Percentiles rank a stretch among this genome's conserved stretches.
These are phyloP conservation scores for Mus pahari DNA, from an alignment of 2,113 vertebrate genomes.

Conservation along the genomic window DNA sequence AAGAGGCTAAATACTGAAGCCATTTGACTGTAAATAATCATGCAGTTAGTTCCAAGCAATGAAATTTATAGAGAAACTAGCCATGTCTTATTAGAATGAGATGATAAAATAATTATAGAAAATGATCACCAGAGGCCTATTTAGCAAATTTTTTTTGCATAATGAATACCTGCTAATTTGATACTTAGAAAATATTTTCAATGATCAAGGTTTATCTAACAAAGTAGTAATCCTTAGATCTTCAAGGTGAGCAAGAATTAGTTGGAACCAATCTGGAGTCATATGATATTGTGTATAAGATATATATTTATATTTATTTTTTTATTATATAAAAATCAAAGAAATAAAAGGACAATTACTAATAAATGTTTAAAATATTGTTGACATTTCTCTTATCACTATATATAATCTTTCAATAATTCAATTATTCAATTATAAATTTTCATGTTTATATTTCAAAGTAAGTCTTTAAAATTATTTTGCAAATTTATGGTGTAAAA, in stretches of 20 bases:
- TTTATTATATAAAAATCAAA: fast-evolving
- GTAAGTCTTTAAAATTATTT: background rate
- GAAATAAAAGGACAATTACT: background rate
- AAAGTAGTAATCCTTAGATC: background rate
- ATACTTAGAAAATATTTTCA: background rate
- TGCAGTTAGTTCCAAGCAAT: background rate
- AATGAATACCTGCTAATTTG: background rate
- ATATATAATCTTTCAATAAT: background rate
- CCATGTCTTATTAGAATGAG: background rate
- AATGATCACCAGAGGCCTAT: background rate
- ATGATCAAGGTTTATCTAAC: background rate
- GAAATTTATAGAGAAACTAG: background rate
- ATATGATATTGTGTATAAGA: background rate
- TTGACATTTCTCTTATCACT: background rate
- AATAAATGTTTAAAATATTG: background rate
- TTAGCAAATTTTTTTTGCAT: background rate
- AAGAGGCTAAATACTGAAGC: background rate
- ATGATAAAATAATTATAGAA: background rate
- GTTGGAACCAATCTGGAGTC: background rate
- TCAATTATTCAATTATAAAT: background rate
- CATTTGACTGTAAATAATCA: background rate
- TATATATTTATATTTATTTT: background rate
- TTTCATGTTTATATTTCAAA: background rate
- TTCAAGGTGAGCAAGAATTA: background rate
- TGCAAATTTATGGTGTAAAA: background rate